Evolutionary conservation across 2,888 invertebrate genomes (phyloP).

Genomic region (Octonoba sinensis): DNA sequence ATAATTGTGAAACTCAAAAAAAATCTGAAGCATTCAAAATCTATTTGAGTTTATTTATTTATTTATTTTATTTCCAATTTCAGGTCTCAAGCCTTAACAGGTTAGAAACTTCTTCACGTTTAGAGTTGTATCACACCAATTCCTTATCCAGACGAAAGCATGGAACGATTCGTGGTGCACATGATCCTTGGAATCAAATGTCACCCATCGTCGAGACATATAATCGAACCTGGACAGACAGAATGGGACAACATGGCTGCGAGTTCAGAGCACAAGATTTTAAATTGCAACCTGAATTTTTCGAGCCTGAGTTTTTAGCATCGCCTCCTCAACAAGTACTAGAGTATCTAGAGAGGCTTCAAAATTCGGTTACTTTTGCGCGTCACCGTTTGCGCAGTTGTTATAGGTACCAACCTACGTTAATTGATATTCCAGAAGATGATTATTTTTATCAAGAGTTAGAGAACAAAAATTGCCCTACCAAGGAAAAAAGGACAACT

Average conservation of each 20-base stretch:
- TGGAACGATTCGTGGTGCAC: background rate
- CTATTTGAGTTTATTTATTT: background rate
- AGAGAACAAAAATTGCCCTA: constrained; percentile 13
- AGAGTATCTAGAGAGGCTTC: constrained; percentile 48
- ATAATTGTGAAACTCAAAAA: background rate
- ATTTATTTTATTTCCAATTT: background rate
- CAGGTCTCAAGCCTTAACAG: background rate
- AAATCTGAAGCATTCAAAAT: background rate
- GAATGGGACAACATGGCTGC: constrained; percentile 47
- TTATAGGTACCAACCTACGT: constrained; percentile 52
- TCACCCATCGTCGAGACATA: constrained; percentile 46
- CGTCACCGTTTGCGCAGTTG: constrained; percentile 49
- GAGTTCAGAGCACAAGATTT: constrained; percentile 59
- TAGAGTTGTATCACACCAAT: constrained; percentile 47
- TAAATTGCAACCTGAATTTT: constrained; percentile 52
- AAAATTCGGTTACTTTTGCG: constrained; percentile 52
- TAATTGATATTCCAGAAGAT: constrained; percentile 55
- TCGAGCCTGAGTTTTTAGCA: constrained; percentile 51
- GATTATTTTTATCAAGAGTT: constrained; percentile 56
- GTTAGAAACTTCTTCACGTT: constrained; percentile 44
- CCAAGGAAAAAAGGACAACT: constrained; percentile 36
- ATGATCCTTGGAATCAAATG: constrained; percentile 42
- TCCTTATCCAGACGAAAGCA: constrained; percentile 29
- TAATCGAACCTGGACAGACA: constrained; percentile 56
- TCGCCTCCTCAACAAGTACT: constrained; percentile 53